Evolutionary conservation across 1,140 invertebrate genomes (phyloP).

Genomic region (Mactra quadrangularis): DNA sequence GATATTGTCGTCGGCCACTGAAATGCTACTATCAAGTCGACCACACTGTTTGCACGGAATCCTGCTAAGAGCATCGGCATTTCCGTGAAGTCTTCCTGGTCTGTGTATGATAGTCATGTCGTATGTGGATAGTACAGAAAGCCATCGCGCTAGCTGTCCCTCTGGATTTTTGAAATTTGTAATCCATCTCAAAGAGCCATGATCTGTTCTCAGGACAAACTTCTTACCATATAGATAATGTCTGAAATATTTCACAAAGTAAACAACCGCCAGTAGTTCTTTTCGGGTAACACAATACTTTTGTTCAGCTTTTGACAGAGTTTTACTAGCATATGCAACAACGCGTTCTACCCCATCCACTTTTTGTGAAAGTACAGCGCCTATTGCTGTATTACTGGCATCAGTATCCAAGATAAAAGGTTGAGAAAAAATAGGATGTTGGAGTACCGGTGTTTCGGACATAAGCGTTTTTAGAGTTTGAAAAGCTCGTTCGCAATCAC

Average conservation of each 20-base stretch:
- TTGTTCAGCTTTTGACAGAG: not conserved
- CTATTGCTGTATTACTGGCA: conserved; percentile 80
- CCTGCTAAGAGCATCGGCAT: conserved; percentile 20
- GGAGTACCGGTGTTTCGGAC: conserved; percentile 59
- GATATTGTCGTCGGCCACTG: too few relatives aligned
- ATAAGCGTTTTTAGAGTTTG: not conserved
- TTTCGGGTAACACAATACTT: conserved; percentile 66
- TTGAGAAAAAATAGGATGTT: conserved; percentile 73
- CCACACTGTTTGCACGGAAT: conserved; percentile 1
- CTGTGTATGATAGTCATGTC: not conserved
- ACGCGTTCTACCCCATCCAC: conserved; percentile 58
- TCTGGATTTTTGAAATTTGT: conserved; percentile 20
- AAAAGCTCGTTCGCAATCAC: not conserved
- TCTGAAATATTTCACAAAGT: too few relatives aligned
- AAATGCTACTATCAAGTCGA: too few relatives aligned
- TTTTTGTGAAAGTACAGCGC: conserved; percentile 81
- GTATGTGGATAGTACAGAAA: conserved; percentile 10
- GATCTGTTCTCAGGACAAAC: conserved; percentile 52
- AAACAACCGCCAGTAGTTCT: too few relatives aligned
- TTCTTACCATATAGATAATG: conserved; percentile 63
- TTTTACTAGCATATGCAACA: conserved; percentile 28
- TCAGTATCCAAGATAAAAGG: conserved; percentile 81
- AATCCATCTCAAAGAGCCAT: conserved; percentile 7
- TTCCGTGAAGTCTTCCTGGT: conserved; percentile 18
- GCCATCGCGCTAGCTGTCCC: too few relatives aligned